Percentiles rank a stretch among this genome's conserved stretches.
phyloP scores from a whole-genome alignment of 2,113 vertebrate genomes.

The Chaetops frenatus region DNA sequence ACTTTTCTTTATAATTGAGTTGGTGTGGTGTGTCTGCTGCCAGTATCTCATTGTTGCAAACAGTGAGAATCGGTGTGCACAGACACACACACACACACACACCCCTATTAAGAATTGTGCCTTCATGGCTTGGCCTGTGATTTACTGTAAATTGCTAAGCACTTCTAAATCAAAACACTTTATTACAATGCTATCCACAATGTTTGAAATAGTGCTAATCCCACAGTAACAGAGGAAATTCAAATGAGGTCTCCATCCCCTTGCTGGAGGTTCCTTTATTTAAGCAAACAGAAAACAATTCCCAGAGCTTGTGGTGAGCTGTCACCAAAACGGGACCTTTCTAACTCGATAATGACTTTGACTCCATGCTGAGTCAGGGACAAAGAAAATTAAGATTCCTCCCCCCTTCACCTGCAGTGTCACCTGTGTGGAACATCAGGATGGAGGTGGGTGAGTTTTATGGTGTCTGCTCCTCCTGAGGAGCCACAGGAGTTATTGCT shows the following conservation, averaged over 20 bases:
- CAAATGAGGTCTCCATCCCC: neutral
- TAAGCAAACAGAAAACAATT: neutral
- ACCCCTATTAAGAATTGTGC: neutral
- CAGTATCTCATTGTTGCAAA: neutral
- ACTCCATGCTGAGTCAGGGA: constrained; percentile 39
- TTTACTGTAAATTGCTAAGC: neutral
- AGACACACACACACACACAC: neutral
- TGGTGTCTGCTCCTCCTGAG: neutral
- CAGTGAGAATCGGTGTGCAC: neutral
- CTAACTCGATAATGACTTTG: constrained; percentile 21
- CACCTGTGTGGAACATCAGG: neutral
- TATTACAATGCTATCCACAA: neutral
- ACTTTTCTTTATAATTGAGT: neutral
- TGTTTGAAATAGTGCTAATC: neutral
- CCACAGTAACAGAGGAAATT: neutral
- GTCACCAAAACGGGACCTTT: neutral
- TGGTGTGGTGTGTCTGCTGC: neutral
- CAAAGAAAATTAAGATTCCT: constrained; percentile 48
- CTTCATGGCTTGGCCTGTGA: neutral
- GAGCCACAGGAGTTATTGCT: constrained; percentile 15
- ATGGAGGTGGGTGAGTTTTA: neutral
- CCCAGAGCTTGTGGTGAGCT: neutral
- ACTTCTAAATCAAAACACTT: neutral
- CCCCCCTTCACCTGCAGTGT: neutral
- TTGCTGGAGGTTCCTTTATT: neutral